A percentile compares a stretch with the other conserved stretches of the same genome.
phyloP scores from a whole-genome alignment of 2,113 vertebrate genomes.

The Dendropsophus ebraccatus region DNA sequence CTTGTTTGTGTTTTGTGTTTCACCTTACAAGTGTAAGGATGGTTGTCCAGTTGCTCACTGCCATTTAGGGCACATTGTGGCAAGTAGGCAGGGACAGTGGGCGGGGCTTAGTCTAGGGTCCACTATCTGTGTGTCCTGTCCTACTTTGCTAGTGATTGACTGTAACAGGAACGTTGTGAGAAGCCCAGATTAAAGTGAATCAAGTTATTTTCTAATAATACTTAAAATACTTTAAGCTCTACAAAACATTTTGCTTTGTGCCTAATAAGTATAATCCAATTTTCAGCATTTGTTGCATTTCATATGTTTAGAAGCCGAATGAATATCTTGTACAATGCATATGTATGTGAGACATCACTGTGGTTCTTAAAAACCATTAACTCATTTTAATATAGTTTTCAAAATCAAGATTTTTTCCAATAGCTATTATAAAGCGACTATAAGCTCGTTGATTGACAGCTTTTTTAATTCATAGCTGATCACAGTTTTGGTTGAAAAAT shows the following conservation, averaged over 20 bases:
- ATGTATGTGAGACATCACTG: slow-evolving; percentile 44
- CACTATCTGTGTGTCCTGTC: too few species aligned
- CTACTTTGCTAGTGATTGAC: too few species aligned
- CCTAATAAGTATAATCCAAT: slow-evolving; percentile 49
- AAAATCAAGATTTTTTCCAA: background rate
- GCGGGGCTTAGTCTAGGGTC: too few species aligned
- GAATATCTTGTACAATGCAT: background rate
- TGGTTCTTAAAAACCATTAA: background rate
- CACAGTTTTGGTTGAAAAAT: slow-evolving; percentile 22
- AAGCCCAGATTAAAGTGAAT: too few species aligned
- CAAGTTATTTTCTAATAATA: too few species aligned
- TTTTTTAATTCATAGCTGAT: background rate
- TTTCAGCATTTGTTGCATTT: slow-evolving; percentile 65
- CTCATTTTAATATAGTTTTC: background rate
- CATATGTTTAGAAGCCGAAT: slow-evolving; percentile 59
- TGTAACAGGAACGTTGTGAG: too few species aligned
- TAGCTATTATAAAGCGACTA: background rate
- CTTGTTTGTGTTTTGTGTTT: too few species aligned
- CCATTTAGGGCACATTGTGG: too few species aligned
- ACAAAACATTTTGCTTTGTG: slow-evolving; percentile 57
- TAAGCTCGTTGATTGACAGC: background rate
- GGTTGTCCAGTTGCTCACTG: too few species aligned
- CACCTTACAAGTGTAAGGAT: too few species aligned
- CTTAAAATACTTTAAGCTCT: slow-evolving; percentile 58
- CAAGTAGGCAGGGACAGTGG: too few species aligned